Conservation (phyloP, 1,140 invertebrate species). For the Andricus grossulariae region DNA sequence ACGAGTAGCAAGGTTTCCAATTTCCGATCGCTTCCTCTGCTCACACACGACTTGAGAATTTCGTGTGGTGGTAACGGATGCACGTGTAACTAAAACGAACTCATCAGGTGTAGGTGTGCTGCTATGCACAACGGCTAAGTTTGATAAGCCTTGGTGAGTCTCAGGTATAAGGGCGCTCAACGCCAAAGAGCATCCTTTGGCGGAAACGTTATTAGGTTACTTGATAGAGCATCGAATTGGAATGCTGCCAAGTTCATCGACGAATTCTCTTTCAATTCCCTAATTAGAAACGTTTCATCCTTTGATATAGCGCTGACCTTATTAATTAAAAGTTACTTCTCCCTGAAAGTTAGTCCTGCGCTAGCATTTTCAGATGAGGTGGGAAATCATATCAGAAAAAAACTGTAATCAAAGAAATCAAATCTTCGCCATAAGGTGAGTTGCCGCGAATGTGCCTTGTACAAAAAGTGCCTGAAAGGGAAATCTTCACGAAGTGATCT, state of each 20-base stretch:
- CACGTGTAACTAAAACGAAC: constrained; percentile 10
- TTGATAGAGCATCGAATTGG: constrained; percentile 42
- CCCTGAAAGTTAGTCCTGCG: too few species aligned
- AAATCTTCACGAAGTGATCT: too few species aligned
- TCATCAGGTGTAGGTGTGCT: not conserved
- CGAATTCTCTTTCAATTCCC: constrained; percentile 2
- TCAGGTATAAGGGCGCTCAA: constrained; percentile 43
- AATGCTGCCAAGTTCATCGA: constrained; percentile 41
- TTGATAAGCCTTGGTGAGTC: constrained; percentile 49
- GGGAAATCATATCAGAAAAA: too few species aligned
- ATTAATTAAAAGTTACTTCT: too few species aligned
- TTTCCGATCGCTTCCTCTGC: constrained; percentile 58
- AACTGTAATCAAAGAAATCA: too few species aligned
- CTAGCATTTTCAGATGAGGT: too few species aligned
- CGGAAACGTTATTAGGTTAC: constrained; percentile 50
- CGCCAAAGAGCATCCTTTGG: constrained; percentile 25
- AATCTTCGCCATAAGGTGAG: too few species aligned
- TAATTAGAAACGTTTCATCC: not conserved
- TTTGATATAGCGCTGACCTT: not conserved
- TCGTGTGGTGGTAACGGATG: constrained; percentile 32
- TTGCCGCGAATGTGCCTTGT: too few species aligned
- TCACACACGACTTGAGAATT: constrained; percentile 39
- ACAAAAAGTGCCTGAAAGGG: too few species aligned
- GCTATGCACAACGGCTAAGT: constrained; percentile 39
- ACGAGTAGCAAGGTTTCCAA: constrained; percentile 51